Evolutionary conservation across 2,113 vertebrate genomes (phyloP).

Genomic region (Brienomyrus longianalis): DNA sequence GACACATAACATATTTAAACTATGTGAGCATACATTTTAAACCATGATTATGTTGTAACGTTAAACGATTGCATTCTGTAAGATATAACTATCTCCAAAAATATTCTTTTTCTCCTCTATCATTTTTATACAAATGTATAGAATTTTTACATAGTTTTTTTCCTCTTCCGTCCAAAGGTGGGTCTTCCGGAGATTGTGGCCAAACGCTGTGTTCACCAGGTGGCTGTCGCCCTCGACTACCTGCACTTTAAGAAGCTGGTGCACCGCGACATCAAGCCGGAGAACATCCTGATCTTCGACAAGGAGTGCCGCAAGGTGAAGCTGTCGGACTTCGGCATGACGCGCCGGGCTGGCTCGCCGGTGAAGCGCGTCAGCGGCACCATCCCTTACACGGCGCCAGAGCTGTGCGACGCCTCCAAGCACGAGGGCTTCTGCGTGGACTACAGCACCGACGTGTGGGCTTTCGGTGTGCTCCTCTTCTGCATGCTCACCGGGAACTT

Average conservation of each 20-base stretch:
- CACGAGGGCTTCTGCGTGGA: slow-evolving; percentile 71
- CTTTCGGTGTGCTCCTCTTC: slow-evolving; percentile 75
- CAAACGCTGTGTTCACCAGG: slow-evolving; percentile 74
- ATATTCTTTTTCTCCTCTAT: neutral
- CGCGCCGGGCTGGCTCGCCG: slow-evolving; percentile 65
- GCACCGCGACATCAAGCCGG: slow-evolving; percentile 74
- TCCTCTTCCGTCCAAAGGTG: slow-evolving; percentile 43
- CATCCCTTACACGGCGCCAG: slow-evolving; percentile 74
- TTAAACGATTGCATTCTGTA: neutral
- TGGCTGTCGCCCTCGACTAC: slow-evolving; percentile 70
- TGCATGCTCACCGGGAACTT: slow-evolving; percentile 79
- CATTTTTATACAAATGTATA: neutral
- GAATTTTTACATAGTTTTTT: neutral
- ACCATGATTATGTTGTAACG: neutral
- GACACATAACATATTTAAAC: neutral
- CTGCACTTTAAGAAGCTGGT: slow-evolving; percentile 72
- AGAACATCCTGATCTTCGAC: slow-evolving; percentile 77
- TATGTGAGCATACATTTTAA: neutral
- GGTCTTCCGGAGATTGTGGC: slow-evolving; percentile 68
- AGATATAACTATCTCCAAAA: neutral
- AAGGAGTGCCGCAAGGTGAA: slow-evolving; percentile 73
- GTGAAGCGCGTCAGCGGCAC: slow-evolving; percentile 75
- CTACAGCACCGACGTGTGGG: slow-evolving; percentile 74
- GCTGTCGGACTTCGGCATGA: slow-evolving; percentile 76
- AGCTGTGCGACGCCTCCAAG: slow-evolving; percentile 66